Evolutionary conservation across 2,888 invertebrate genomes (phyloP).

Genomic region (Rhingia campestris): DNA sequence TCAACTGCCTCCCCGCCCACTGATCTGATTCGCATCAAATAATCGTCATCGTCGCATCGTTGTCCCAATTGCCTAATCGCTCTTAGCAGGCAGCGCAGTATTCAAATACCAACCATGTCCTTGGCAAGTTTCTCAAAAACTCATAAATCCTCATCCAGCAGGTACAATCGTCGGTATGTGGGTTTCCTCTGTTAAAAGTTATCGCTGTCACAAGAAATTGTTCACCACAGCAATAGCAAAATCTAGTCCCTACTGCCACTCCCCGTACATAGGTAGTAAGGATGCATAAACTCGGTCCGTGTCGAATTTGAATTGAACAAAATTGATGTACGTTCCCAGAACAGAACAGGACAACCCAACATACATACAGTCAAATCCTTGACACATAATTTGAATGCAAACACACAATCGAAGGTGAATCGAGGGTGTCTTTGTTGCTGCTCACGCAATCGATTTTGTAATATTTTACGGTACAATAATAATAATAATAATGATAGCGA

Average conservation of each 20-base stretch:
- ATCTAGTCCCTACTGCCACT: background rate
- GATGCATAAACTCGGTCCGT: background rate
- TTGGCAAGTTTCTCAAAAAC: slow-evolving; percentile 32
- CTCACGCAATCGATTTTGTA: slow-evolving; percentile 63
- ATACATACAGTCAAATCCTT: slow-evolving; percentile 36
- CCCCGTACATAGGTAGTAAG: background rate
- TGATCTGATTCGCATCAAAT: background rate
- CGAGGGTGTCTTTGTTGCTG: slow-evolving; percentile 42
- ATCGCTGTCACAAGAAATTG: slow-evolving; percentile 43
- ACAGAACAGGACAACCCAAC: slow-evolving; percentile 20
- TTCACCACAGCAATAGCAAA: slow-evolving; percentile 10
- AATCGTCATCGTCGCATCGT: slow-evolving; percentile 30
- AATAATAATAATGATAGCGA: slow-evolving; percentile 61
- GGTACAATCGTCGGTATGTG: background rate
- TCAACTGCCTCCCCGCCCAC: background rate
- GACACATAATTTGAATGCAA: slow-evolving; percentile 63
- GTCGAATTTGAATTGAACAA: slow-evolving; percentile 39
- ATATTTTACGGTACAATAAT: slow-evolving; percentile 63
- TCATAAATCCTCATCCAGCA: slow-evolving; percentile 23
- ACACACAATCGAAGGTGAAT: slow-evolving; percentile 28
- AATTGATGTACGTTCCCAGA: slow-evolving; percentile 42
- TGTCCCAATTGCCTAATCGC: slow-evolving; percentile 37
- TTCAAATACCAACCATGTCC: slow-evolving; percentile 18
- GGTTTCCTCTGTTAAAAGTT: slow-evolving; percentile 12
- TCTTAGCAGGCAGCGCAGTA: slow-evolving; percentile 4